Evolutionary conservation across 2,113 vertebrate species (phyloP), one percentile per base, ranked within the genome.

Genomic region (Alces alces): DNA sequence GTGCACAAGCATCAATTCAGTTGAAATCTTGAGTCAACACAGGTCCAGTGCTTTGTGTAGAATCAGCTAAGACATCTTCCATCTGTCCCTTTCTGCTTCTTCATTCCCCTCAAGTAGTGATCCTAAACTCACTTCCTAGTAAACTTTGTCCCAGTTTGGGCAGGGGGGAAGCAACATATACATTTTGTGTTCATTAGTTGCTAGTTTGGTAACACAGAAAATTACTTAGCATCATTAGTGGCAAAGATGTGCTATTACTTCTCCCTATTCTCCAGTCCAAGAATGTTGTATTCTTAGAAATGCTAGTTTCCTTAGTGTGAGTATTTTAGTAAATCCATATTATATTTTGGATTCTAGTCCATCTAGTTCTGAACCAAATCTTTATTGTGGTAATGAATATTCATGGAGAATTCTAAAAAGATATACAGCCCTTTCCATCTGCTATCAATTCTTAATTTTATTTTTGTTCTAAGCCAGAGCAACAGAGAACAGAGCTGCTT

Each of bases 371-470:
- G 52, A 91, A n/a, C 4, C 30, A 97, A 57, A 27, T 88, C 25
- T 86, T 83, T 91, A 27, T 64, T 92, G 47, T 92, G 50, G 89
- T 27, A 73, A 78, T 91, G 93, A 89, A n/a, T 83, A 83, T 89
- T 87, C 55, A 94, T 52, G 23, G 25, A 43, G 5, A n/a, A 83
- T 89, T 89, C 30, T 90, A 43, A 70, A 73, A 91, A 57, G 2
- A 90, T 39, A 33, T 33, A 87, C 9, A 91, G 13, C 8, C 45
- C 5, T 60, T 73, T 91, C 19, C 25, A 78, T 52, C 30, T 96
- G 43, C 12, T 92, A 54, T 89, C 19, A 93, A 19, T n/a, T 86
- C 30, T 84, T 93, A 73, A 87, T 89, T 96, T 88, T 47, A 87
- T 15, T 94, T 90, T 97, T 85, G 54, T 70, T 95, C 89, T 23